Percentiles rank a stretch among this genome's conserved stretches.
Evolutionary conservation across 2,888 invertebrate species (phyloP).

Genomic region (Aquatica leii): DNA sequence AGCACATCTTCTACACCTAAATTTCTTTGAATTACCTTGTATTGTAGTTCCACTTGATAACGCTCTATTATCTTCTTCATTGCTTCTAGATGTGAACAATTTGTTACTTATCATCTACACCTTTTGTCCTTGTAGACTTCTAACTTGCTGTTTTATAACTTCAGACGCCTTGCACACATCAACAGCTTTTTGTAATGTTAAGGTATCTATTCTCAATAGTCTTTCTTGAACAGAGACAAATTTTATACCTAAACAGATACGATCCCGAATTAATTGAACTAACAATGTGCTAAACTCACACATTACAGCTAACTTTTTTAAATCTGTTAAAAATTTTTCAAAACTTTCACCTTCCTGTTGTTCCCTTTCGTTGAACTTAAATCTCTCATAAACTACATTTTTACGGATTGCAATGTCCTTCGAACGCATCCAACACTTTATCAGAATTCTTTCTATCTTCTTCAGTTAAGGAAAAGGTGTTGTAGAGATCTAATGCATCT

Average conservation of each 20-base stretch:
- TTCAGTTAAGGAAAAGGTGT: conserved; percentile 44
- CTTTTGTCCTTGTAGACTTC: no score
- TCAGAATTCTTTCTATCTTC: no score
- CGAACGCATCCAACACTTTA: no score
- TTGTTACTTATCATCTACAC: no score
- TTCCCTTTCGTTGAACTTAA: neutral
- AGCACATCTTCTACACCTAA: neutral
- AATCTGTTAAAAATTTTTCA: neutral
- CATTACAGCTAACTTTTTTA: neutral
- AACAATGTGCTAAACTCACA: neutral
- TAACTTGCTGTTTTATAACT: neutral
- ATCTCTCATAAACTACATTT: neutral
- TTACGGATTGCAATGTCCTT: neutral
- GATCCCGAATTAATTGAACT: neutral
- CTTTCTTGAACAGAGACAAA: neutral
- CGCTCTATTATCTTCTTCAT: neutral
- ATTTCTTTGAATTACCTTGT: neutral
- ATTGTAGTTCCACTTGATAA: neutral
- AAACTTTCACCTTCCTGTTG: conserved; percentile 7
- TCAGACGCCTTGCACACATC: neutral
- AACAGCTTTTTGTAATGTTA: neutral
- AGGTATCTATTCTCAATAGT: neutral
- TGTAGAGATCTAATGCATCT: conserved; percentile 43
- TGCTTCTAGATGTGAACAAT: no score
- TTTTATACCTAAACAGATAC: neutral